Evolutionary conservation across 2,113 vertebrate genomes (phyloP).

Genomic region (Sphyrna mokarran): DNA sequence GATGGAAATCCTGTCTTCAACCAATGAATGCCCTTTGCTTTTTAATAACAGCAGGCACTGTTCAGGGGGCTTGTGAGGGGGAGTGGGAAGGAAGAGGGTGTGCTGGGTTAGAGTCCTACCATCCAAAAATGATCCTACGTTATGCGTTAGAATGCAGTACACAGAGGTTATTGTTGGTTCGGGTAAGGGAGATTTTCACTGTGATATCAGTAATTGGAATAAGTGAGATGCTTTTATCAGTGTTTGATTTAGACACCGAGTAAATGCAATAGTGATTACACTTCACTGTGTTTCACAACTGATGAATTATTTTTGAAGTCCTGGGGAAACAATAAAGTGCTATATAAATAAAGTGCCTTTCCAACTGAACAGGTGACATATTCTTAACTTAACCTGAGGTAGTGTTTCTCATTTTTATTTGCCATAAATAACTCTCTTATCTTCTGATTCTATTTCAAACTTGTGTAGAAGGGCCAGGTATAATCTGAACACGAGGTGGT

Average conservation of each 20-base stretch:
- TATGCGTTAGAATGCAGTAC: neutral
- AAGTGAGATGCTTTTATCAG: neutral
- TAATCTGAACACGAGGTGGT: neutral
- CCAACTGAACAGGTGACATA: neutral
- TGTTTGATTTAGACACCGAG: neutral
- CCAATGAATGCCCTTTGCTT: neutral
- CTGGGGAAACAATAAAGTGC: neutral
- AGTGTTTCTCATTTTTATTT: neutral
- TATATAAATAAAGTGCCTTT: neutral
- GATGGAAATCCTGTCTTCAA: neutral
- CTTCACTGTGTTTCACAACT: neutral
- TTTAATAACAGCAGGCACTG: too few species aligned
- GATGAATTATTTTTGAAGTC: neutral
- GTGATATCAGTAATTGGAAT: neutral
- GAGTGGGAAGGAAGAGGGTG: too few species aligned
- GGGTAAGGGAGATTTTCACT: neutral
- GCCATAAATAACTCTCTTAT: constrained; percentile 5
- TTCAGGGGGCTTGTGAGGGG: too few species aligned
- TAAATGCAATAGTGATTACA: neutral
- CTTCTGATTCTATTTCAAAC: neutral
- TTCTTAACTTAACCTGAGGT: neutral
- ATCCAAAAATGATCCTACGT: neutral
- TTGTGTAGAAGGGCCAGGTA: neutral
- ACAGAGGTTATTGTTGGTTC: neutral
- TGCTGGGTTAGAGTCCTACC: too few species aligned